phyloP scores from a whole-genome alignment of 2,888 invertebrate genomes.

The Eristalis arbustorum region DNA sequence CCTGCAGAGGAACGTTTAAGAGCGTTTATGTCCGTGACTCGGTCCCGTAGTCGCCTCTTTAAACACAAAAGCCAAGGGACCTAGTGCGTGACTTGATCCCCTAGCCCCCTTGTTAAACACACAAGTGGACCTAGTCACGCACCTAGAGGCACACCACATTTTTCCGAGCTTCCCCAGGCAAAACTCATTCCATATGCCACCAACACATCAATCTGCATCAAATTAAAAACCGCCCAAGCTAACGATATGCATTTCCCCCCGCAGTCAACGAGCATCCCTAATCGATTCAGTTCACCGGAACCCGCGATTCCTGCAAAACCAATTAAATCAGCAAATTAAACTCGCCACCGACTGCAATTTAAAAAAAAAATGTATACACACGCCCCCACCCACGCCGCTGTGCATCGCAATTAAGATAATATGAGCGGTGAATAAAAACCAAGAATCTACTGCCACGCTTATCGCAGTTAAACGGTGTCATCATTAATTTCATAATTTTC shows the following conservation, averaged over 20 bases:
- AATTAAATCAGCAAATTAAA: slow-evolving; percentile 34
- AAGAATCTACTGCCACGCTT: slow-evolving; percentile 6
- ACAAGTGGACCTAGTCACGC: no score
- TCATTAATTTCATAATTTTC: slow-evolving; percentile 42
- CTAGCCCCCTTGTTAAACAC: no score
- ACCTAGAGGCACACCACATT: no score
- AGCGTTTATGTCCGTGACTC: no score
- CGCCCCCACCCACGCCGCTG: neutral
- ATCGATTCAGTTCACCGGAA: neutral
- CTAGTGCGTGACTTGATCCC: no score
- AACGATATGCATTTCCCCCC: neutral
- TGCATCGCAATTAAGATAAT: slow-evolving; percentile 36
- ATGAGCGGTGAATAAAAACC: slow-evolving; percentile 1
- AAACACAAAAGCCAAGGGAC: no score
- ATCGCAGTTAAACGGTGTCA: slow-evolving; percentile 28
- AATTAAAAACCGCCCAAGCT: neutral
- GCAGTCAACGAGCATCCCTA: no score
- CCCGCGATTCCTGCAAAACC: neutral
- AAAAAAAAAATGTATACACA: neutral
- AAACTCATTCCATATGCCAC: no score
- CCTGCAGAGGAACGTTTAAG: no score
- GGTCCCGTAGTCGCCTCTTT: no score
- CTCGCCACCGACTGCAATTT: slow-evolving; percentile 4
- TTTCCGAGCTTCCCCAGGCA: no score
- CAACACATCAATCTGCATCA: neutral